Evolutionary conservation across 2,888 invertebrate species (phyloP).

Genomic region (Herminia tarsipennalis): DNA sequence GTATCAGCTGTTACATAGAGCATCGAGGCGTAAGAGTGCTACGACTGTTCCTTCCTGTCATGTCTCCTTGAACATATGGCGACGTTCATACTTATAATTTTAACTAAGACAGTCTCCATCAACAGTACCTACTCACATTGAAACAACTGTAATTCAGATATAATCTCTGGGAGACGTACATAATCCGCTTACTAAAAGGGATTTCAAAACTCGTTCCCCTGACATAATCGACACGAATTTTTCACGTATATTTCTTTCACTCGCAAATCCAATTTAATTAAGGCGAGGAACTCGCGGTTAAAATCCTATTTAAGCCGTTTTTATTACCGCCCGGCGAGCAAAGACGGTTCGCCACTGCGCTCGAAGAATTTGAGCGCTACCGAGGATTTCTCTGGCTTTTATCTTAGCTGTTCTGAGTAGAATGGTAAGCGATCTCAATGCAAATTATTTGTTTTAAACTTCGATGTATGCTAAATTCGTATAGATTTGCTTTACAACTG

Average conservation of each 20-base stretch:
- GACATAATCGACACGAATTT: constrained; percentile 83
- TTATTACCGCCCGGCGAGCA: constrained; percentile 84
- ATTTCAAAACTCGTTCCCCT: constrained; percentile 76
- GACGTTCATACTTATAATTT: constrained; percentile 40
- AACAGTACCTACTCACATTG: constrained; percentile 42
- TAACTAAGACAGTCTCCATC: constrained; percentile 42
- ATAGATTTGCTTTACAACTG: constrained; percentile 9
- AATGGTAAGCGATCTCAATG: constrained; percentile 75
- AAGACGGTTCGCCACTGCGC: constrained; percentile 80
- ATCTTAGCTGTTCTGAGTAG: constrained; percentile 69
- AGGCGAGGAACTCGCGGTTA: constrained; percentile 84
- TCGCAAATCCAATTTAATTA: constrained; percentile 86
- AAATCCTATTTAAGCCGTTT: constrained; percentile 86
- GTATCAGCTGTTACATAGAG: constrained; percentile 22
- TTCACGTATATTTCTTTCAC: constrained; percentile 84
- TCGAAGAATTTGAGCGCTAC: constrained; percentile 80
- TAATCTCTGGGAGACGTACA: constrained; percentile 62
- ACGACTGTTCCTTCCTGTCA: constrained; percentile 72
- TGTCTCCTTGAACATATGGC: constrained; percentile 46
- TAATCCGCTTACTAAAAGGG: constrained; percentile 74
- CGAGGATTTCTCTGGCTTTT: constrained; percentile 78
- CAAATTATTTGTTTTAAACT: constrained; percentile 69
- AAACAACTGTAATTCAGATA: constrained; percentile 50
- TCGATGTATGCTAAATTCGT: constrained; percentile 37
- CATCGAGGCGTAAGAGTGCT: constrained; percentile 39